Evolutionary conservation across 2,113 vertebrate species (phyloP).

Genomic region (Acrocephalus kingi): DNA sequence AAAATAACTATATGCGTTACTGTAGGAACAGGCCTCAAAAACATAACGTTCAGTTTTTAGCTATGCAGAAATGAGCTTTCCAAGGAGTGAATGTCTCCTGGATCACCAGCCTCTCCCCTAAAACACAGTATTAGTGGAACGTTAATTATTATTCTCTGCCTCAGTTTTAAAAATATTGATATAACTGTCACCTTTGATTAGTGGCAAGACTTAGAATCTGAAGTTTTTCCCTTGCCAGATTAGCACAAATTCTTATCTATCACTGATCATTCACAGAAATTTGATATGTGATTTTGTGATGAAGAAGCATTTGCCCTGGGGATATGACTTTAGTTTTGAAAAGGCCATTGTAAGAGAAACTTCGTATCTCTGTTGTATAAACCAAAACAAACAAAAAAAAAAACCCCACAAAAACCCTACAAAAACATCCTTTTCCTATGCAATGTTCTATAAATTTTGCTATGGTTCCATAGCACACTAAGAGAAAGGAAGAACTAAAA

Average conservation of each 20-base stretch:
- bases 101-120: not conserved
- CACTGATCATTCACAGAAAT: not conserved
- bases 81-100: not conserved
- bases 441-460: not conserved
- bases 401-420: not conserved
- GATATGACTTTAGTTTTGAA: not conserved
- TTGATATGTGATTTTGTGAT: not conserved
- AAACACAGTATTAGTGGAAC: not conserved
- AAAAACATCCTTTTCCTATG: not conserved
- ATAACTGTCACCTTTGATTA: not conserved
- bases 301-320: not conserved
- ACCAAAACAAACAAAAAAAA: not conserved
- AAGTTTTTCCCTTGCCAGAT: not conserved
- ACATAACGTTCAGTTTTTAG: not conserved
- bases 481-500: not conserved
- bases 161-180: not conserved
- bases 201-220: not conserved
- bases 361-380: not conserved
- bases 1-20: not conserved
- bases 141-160: not conserved
- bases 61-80: not conserved
- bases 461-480: not conserved
- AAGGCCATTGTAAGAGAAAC: not conserved
- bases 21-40: not conserved
- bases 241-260: not conserved